These are phyloP conservation scores for Nematopogon swammerdamellus DNA, from an alignment of 2,888 invertebrate genomes.

Conservation along the genomic window DNA sequence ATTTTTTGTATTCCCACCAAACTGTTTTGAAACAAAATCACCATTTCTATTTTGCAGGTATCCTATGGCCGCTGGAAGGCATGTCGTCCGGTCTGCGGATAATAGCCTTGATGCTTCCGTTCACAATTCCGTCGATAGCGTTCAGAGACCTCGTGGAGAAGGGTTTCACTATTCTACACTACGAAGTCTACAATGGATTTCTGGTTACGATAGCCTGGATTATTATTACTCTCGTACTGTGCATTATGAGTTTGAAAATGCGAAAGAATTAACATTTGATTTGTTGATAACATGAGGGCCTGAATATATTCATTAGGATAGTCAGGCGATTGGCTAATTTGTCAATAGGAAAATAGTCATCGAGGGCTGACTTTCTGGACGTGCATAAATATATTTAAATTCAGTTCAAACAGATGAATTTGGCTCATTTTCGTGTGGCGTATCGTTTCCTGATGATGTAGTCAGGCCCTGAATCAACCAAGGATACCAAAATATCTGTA, in stretches of 20 bases:
- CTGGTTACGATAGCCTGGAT: slow-evolving; percentile 66
- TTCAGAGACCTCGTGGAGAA: slow-evolving; percentile 73
- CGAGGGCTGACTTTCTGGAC: too few species aligned
- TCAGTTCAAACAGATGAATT: too few species aligned
- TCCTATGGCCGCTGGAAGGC: slow-evolving; percentile 67
- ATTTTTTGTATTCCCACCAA: neutral
- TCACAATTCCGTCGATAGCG: slow-evolving; percentile 75
- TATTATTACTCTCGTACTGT: slow-evolving; percentile 49
- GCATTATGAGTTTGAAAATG: slow-evolving; percentile 48
- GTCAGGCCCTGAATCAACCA: too few species aligned
- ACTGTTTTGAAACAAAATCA: too few species aligned
- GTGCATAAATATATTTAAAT: too few species aligned
- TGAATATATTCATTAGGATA: too few species aligned
- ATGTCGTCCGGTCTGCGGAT: slow-evolving; percentile 61
- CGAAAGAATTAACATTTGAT: slow-evolving; percentile 19
- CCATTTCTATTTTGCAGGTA: slow-evolving; percentile 30
- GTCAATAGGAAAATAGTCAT: too few species aligned
- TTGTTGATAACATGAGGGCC: too few species aligned
- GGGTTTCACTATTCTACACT: slow-evolving; percentile 66
- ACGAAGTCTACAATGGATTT: slow-evolving; percentile 72
- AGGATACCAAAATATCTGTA: too few species aligned
- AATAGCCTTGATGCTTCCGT: slow-evolving; percentile 67
- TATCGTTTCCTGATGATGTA: too few species aligned
- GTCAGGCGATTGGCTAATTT: too few species aligned
- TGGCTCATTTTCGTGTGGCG: too few species aligned